Percentiles rank a stretch among this genome's conserved stretches.
These are phyloP conservation scores for Theropithecus gelada DNA, from an alignment of 2,113 vertebrate species.

Conservation along the genomic window DNA sequence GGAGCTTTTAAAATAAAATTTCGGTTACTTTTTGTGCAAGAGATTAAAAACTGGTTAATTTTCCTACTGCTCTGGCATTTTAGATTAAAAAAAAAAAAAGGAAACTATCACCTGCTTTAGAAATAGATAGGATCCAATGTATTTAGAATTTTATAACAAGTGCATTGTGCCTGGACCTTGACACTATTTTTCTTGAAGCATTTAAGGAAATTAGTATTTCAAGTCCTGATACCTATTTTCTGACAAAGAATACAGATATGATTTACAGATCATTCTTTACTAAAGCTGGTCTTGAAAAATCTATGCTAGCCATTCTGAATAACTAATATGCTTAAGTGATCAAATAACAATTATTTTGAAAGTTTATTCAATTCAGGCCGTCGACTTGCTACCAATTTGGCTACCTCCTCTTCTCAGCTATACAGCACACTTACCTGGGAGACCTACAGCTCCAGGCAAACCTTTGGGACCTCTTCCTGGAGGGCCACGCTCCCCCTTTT, in stretches of 20 bases:
- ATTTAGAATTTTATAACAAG: background rate
- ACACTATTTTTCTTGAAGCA: background rate
- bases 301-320: background rate
- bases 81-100: background rate
- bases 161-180: background rate
- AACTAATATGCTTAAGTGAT: background rate
- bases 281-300: slow-evolving; percentile 8
- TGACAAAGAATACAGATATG: background rate
- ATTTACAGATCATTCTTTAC: slow-evolving; percentile 20
- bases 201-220: slow-evolving; percentile 14
- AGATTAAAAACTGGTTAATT: background rate
- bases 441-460: slow-evolving; percentile 91
- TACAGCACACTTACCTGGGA: slow-evolving; percentile 89
- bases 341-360: background rate
- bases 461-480: slow-evolving; percentile 94
- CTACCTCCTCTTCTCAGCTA: background rate
- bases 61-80: background rate
- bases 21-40: background rate
- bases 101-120: background rate
- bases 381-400: background rate
- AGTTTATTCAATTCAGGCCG: background rate
- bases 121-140: background rate
- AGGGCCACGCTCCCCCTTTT: slow-evolving; percentile 93
- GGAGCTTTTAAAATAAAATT: slow-evolving; percentile 25
- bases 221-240: background rate